A percentile compares a stretch with the other conserved stretches of the same genome.
Conservation (phyloP, 2,888 invertebrate genomes). For the Entomobrya multifasciata region DNA sequence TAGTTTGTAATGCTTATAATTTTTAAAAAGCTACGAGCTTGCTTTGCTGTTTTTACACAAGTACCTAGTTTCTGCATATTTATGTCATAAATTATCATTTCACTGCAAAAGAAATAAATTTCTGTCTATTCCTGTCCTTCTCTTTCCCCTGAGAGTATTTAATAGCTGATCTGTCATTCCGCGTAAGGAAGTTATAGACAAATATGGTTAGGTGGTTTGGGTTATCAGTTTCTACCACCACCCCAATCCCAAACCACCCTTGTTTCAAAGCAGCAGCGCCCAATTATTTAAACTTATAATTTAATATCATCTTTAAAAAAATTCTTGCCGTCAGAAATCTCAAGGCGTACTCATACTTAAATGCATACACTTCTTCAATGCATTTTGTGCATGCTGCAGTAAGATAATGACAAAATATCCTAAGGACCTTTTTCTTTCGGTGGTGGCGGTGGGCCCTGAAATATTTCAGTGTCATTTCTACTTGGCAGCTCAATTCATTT, state of each 20-base stretch:
- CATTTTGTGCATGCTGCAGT: too few species aligned
- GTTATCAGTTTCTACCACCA: too few species aligned
- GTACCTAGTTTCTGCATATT: too few species aligned
- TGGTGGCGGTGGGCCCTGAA: slow-evolving; percentile 21
- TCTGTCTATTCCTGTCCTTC: neutral
- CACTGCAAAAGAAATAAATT: neutral
- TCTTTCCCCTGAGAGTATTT: neutral
- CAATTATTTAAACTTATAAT: slow-evolving; percentile 34
- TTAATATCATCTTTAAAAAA: too few species aligned
- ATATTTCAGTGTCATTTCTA: slow-evolving; percentile 47
- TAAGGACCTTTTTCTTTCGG: too few species aligned
- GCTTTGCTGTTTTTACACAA: too few species aligned
- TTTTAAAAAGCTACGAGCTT: too few species aligned
- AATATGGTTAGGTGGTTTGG: slow-evolving; percentile 28
- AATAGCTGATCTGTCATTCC: slow-evolving; percentile 7
- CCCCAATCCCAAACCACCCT: neutral
- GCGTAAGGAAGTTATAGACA: slow-evolving; percentile 37
- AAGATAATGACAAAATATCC: too few species aligned
- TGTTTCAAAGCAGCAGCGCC: neutral
- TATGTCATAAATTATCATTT: neutral
- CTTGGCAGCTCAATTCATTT: slow-evolving; percentile 48
- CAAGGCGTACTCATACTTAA: too few species aligned
- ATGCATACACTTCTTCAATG: too few species aligned
- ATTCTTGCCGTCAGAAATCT: too few species aligned
- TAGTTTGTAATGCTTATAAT: too few species aligned